Percentiles rank a stretch among this genome's conserved stretches.
Conservation (phyloP, 2,113 vertebrate genomes). For the Phalacrocorax carbo region DNA sequence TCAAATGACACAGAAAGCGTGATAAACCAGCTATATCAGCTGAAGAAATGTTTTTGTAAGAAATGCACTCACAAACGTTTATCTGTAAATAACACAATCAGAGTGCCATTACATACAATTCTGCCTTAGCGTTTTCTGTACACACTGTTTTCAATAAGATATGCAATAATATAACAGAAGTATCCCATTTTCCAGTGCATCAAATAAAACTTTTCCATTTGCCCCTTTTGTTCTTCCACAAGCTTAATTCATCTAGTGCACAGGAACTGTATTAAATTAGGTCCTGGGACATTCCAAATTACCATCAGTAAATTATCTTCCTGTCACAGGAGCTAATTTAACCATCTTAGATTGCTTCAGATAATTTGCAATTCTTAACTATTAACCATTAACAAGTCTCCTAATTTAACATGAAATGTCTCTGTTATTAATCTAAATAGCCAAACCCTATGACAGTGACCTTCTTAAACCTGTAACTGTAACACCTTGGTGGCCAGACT, state of each 20-base stretch:
- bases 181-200: neutral
- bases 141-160: neutral
- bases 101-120: neutral
- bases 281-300: slow-evolving; percentile 27
- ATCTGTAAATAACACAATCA: neutral
- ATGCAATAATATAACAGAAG: neutral
- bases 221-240: neutral
- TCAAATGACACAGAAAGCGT: neutral
- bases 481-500: neutral
- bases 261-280: slow-evolving; percentile 22
- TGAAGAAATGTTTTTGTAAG: neutral
- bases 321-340: slow-evolving; percentile 39
- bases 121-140: neutral
- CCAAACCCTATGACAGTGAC: neutral
- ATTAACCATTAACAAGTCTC: slow-evolving; percentile 36
- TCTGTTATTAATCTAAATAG: slow-evolving; percentile 18
- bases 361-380: slow-evolving; percentile 43
- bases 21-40: neutral
- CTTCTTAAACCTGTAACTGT: neutral
- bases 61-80: accelerated
- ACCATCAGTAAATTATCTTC: slow-evolving; percentile 23
- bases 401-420: neutral
- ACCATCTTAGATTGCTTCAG: slow-evolving; percentile 9
- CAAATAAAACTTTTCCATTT: neutral
- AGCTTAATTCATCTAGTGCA: neutral